phyloP scores from a whole-genome alignment of 2,797 vertebrate species.

The Sebastes ruberrimus region DNA sequence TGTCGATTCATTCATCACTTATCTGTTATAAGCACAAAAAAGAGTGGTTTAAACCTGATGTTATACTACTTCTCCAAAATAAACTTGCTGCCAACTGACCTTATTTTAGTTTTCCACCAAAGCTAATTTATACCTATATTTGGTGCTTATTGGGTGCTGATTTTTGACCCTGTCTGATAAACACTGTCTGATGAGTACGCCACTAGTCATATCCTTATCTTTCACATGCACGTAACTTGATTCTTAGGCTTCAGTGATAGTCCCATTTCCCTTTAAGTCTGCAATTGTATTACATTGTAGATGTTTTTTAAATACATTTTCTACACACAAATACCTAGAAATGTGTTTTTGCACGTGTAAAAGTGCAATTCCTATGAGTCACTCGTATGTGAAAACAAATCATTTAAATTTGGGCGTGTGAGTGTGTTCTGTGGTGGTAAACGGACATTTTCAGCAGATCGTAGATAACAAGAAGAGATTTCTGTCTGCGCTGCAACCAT shows the following conservation, averaged over 20 bases:
- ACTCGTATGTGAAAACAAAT: conserved; percentile 19
- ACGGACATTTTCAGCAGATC: conserved; percentile 54
- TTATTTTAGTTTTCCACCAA: neutral
- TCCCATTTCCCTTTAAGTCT: neutral
- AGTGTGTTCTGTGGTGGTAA: conserved; percentile 33
- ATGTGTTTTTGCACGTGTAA: neutral
- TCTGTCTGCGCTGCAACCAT: conserved; percentile 68
- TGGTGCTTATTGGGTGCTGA: neutral
- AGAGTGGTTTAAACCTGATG: neutral
- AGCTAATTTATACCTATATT: neutral
- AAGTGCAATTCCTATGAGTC: conserved; percentile 1
- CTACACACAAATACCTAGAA: neutral
- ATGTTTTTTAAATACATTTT: neutral
- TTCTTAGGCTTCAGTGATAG: neutral
- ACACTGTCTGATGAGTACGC: neutral
- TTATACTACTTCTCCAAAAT: neutral
- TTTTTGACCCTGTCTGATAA: neutral
- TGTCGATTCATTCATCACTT: neutral
- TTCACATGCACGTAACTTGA: neutral
- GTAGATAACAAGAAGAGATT: conserved; percentile 64
- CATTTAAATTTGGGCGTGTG: conserved; percentile 14
- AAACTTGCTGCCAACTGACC: neutral
- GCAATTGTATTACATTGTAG: neutral
- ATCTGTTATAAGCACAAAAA: neutral
- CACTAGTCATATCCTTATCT: neutral